Evolutionary conservation across 92 coral and sea anemone genomes (phyloP).

Genomic region (Heteractis magnifica): DNA sequence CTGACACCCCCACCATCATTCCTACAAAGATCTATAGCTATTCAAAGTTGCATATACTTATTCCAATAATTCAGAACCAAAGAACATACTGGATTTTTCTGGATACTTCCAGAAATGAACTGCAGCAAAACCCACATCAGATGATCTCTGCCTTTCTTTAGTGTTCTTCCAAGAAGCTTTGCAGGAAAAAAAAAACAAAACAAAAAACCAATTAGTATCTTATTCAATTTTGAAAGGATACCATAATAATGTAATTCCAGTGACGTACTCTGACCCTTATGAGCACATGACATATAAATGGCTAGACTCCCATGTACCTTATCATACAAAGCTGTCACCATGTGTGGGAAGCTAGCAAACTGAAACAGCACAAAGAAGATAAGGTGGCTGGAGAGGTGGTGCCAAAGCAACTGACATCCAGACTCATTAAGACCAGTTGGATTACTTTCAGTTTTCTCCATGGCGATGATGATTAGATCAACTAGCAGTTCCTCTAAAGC

Average conservation of each 20-base stretch:
- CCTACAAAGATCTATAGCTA: not conserved
- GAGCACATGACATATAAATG: not conserved
- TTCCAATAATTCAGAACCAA: not conserved
- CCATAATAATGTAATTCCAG: not conserved
- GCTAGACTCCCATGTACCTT: slow-evolving; percentile 52
- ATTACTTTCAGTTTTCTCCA: slow-evolving; percentile 89
- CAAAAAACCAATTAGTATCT: not conserved
- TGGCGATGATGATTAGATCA: slow-evolving; percentile 85
- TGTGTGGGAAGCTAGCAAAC: slow-evolving; percentile 86
- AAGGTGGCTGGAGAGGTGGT: slow-evolving; percentile 86
- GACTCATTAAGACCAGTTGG: slow-evolving; percentile 64
- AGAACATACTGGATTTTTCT: slow-evolving; percentile 83
- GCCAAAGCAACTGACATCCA: slow-evolving; percentile 90
- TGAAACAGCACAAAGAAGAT: slow-evolving; percentile 89
- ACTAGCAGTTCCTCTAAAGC: slow-evolving; percentile 88
- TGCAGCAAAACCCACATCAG: slow-evolving; percentile 96
- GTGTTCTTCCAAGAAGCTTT: slow-evolving; percentile 74
- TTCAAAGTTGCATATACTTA: not conserved
- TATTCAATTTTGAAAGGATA: not conserved
- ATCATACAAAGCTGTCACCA: slow-evolving; percentile 74
- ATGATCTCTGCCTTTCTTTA: slow-evolving; percentile 84
- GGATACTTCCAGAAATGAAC: slow-evolving; percentile 88
- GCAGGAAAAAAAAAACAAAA: not conserved
- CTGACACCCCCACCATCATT: too few relatives aligned
- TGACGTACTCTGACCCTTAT: not conserved